phyloP scores from a whole-genome alignment of 1,140 invertebrate species.

The Cyclargus thomasi region DNA sequence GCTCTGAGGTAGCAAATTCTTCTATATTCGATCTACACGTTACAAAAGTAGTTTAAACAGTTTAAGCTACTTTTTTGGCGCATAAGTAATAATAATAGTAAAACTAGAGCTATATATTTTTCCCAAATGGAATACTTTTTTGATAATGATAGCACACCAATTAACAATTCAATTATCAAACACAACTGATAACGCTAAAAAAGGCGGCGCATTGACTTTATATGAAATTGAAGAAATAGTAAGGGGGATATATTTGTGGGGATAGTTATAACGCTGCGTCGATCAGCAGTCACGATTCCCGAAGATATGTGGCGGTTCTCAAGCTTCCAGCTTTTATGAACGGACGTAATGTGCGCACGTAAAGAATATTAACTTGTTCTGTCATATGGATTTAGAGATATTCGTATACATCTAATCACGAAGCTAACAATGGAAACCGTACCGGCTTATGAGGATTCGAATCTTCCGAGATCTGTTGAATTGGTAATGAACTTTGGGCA shows the following conservation, averaged over 20 bases:
- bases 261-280: constrained; percentile 18
- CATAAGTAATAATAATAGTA: too few relatives aligned
- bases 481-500: constrained; percentile 1
- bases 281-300: constrained; percentile 29
- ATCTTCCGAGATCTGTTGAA: constrained; percentile 7
- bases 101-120: too few relatives aligned
- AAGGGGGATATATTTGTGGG: constrained; percentile 15
- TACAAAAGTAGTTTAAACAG: too few relatives aligned
- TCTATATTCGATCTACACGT: too few relatives aligned
- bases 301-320: constrained; percentile 24
- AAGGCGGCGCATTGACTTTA: too few relatives aligned
- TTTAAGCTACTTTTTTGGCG: too few relatives aligned
- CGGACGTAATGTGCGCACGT: constrained; percentile 39
- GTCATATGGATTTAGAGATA: constrained; percentile 35
- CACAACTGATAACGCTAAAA: too few relatives aligned
- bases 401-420: constrained; percentile 23
- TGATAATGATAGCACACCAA: too few relatives aligned
- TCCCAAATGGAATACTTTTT: too few relatives aligned
- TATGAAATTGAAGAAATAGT: background rate
- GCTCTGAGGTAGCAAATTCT: too few relatives aligned
- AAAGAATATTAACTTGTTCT: constrained; percentile 40
- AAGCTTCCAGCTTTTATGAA: constrained; percentile 35
- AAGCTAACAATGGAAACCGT: constrained; percentile 18
- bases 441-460: constrained; percentile 3
- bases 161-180: too few relatives aligned